These are phyloP conservation scores for Drosophila tsacasi DNA, from an alignment of 1,140 invertebrate species.

Conservation along the genomic window DNA sequence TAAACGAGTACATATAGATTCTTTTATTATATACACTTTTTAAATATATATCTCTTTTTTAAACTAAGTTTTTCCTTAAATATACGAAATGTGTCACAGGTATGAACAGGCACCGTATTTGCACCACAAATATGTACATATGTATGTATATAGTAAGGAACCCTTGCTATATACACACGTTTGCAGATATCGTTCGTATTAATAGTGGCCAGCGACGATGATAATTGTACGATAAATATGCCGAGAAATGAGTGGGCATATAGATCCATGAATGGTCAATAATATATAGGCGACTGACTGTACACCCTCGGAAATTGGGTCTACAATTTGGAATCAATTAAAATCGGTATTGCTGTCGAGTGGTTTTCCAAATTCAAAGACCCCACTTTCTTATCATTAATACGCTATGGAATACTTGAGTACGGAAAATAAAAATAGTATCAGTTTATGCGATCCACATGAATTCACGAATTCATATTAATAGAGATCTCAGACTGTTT, in stretches of 20 bases:
- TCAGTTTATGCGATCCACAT: background rate
- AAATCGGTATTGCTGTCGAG: background rate
- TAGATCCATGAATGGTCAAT: constrained; percentile 7
- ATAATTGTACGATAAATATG: constrained; percentile 18
- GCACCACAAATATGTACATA: background rate
- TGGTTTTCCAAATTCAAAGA: background rate
- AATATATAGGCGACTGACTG: background rate
- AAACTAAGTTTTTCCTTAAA: background rate
- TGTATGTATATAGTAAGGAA: background rate
- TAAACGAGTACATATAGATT: too few relatives aligned
- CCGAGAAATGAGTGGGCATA: constrained; percentile 5
- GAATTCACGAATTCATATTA: background rate
- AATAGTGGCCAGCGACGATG: constrained; percentile 17
- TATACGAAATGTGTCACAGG: constrained; percentile 9
- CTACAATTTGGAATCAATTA: background rate
- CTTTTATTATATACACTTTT: background rate
- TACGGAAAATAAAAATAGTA: too few relatives aligned
- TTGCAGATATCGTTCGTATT: constrained; percentile 28
- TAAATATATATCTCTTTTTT: too few relatives aligned
- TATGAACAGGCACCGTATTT: constrained; percentile 4
- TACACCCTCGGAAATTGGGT: background rate
- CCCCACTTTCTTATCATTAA: background rate
- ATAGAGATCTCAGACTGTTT: background rate
- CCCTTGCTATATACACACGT: background rate
- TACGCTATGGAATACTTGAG: too few relatives aligned